Evolutionary conservation across 2,888 invertebrate species (phyloP).

Genomic region (Lamellibrachia satsuma): DNA sequence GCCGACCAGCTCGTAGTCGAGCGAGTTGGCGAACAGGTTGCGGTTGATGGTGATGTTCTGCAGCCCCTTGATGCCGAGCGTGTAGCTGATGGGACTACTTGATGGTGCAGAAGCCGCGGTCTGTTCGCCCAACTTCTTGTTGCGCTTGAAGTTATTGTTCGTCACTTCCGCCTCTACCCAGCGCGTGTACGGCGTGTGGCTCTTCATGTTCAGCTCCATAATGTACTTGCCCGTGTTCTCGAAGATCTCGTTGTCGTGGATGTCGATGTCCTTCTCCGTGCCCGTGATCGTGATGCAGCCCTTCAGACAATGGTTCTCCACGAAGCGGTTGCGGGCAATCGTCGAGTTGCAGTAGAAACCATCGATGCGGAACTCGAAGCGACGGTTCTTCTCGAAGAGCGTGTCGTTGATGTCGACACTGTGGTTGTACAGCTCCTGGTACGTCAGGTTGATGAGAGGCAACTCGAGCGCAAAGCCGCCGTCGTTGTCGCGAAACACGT

Average conservation of each 20-base stretch:
- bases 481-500: slow-evolving; percentile 84
- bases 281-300: slow-evolving; percentile 72
- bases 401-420: slow-evolving; percentile 87
- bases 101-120: slow-evolving; percentile 32
- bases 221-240: slow-evolving; percentile 84
- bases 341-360: slow-evolving; percentile 94
- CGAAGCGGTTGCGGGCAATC: slow-evolving; percentile 84
- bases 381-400: slow-evolving; percentile 83
- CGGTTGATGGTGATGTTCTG: slow-evolving; percentile 90
- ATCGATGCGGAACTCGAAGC: slow-evolving; percentile 85
- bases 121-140: not conserved
- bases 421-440: slow-evolving; percentile 68
- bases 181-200: slow-evolving; percentile 83
- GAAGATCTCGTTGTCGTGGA: slow-evolving; percentile 82
- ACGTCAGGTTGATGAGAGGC: slow-evolving; percentile 77
- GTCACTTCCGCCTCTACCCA: slow-evolving; percentile 66
- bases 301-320: slow-evolving; percentile 78
- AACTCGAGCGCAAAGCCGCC: slow-evolving; percentile 89
- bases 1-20: slow-evolving; percentile 87
- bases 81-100: slow-evolving; percentile 70
- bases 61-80: slow-evolving; percentile 90
- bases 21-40: slow-evolving; percentile 81
- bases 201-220: slow-evolving; percentile 87
- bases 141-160: slow-evolving; percentile 50
- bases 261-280: slow-evolving; percentile 94